Percentiles rank a stretch among this genome's conserved stretches.
Conservation (phyloP, 2,888 invertebrate genomes). For the Micropterix aruncella region DNA sequence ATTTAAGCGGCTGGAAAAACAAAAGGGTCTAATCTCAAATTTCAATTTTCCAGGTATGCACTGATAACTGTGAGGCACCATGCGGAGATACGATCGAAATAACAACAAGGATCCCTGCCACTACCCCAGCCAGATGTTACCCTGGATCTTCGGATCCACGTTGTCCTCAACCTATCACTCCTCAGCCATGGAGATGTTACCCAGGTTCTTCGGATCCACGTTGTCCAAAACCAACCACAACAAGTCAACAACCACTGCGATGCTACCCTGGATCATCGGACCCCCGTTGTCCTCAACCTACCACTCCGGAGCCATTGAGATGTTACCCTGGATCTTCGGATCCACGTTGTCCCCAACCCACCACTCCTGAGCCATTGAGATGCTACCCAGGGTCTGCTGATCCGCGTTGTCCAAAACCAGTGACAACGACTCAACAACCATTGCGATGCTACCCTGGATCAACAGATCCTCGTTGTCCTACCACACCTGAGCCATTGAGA, state of each 20-base stretch:
- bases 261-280: constrained; percentile 16
- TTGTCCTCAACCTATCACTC: constrained; percentile 18
- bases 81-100: constrained; percentile 22
- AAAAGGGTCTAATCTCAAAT: not conserved
- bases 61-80: constrained; percentile 25
- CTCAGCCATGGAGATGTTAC: constrained; percentile 16
- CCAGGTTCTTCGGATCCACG: constrained; percentile 18
- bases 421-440: too few relatives aligned
- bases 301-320: constrained; percentile 15
- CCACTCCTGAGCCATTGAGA: constrained; percentile 14
- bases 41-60: constrained; percentile 24
- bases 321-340: constrained; percentile 17
- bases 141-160: constrained; percentile 18
- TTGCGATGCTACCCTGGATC: constrained; percentile 19
- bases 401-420: constrained; percentile 18
- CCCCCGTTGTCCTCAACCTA: constrained; percentile 18
- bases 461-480: constrained; percentile 19
- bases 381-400: constrained; percentile 18
- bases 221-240: constrained; percentile 12
- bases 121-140: constrained; percentile 15
- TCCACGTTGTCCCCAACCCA: constrained; percentile 17
- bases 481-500: constrained; percentile 20
- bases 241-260: too few relatives aligned
- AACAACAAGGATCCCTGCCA: constrained; percentile 14
- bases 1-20: not conserved